phyloP scores from a whole-genome alignment of 1,140 invertebrate species.

The Trissolcus basalis region DNA sequence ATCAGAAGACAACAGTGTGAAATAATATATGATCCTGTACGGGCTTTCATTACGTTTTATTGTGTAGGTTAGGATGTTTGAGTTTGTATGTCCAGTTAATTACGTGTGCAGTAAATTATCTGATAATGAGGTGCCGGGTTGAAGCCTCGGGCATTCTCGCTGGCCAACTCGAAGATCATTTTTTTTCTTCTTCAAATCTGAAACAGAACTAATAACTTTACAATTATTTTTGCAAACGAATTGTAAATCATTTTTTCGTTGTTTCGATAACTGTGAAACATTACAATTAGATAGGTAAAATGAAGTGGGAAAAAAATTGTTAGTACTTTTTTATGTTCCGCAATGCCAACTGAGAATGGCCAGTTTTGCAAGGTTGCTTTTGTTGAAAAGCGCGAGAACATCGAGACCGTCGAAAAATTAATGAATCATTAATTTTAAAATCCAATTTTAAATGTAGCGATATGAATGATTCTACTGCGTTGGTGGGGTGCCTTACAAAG shows the following conservation, averaged over 20 bases:
- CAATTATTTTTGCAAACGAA: too few relatives aligned
- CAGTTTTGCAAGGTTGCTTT: too few relatives aligned
- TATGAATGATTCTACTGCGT: slow-evolving; percentile 40
- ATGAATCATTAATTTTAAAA: slow-evolving; percentile 48
- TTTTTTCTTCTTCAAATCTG: slow-evolving; percentile 58
- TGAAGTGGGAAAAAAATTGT: too few relatives aligned
- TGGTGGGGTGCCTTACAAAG: slow-evolving; percentile 67
- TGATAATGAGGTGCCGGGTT: slow-evolving; percentile 75
- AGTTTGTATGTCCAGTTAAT: slow-evolving; percentile 76
- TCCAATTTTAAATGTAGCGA: slow-evolving; percentile 53
- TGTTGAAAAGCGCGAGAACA: neutral
- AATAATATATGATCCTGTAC: slow-evolving; percentile 66
- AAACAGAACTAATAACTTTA: slow-evolving; percentile 70
- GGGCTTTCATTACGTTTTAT: slow-evolving; percentile 50
- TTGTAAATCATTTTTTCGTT: too few relatives aligned
- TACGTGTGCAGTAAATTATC: slow-evolving; percentile 76
- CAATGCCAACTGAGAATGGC: too few relatives aligned
- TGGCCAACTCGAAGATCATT: slow-evolving; percentile 48
- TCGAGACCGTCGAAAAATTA: slow-evolving; percentile 31
- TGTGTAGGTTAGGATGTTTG: slow-evolving; percentile 61
- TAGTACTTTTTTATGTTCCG: too few relatives aligned
- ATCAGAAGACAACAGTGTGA: slow-evolving; percentile 61
- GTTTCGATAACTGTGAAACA: too few relatives aligned
- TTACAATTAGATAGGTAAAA: too few relatives aligned
- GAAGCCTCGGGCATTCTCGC: slow-evolving; percentile 65